phyloP scores from a whole-genome alignment of 2,113 vertebrate species.

The Carassius gibelio region DNA sequence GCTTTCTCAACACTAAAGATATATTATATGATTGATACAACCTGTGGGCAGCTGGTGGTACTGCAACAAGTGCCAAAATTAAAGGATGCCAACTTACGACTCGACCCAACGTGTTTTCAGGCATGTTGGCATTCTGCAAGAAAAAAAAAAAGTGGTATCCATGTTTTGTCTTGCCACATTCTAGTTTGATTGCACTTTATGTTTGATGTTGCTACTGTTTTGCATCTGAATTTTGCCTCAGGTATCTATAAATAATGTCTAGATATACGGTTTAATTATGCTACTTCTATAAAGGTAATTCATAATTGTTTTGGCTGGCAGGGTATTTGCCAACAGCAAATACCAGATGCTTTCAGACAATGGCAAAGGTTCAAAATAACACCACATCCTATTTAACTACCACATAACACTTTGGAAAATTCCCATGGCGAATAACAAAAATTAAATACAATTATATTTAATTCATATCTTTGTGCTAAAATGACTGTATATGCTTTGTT shows the following conservation, averaged over 20 bases:
- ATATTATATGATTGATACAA: neutral
- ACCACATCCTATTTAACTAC: neutral
- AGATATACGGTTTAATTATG: neutral
- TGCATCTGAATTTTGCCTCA: neutral
- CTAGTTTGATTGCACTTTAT: slow-evolving; percentile 1
- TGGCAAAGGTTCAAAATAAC: slow-evolving; percentile 11
- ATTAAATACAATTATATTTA: neutral
- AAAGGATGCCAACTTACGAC: neutral
- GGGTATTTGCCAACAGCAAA: slow-evolving; percentile 12
- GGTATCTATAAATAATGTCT: slow-evolving; percentile 26
- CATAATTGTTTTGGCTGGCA: neutral
- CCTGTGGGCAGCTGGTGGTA: neutral
- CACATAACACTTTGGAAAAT: neutral
- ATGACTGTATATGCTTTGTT: neutral
- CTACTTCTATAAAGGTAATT: slow-evolving; percentile 16
- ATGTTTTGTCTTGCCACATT: slow-evolving; percentile 16
- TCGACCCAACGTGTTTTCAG: neutral
- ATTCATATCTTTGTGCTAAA: neutral
- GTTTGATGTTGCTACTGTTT: neutral
- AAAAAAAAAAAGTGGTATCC: neutral
- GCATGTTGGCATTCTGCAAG: neutral
- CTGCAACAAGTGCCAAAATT: neutral
- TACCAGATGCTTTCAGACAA: neutral
- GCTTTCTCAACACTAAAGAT: neutral
- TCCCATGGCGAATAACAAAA: neutral